These are phyloP conservation scores for Frieseomelitta varia DNA, from an alignment of 1,140 invertebrate species.

Conservation along the genomic window DNA sequence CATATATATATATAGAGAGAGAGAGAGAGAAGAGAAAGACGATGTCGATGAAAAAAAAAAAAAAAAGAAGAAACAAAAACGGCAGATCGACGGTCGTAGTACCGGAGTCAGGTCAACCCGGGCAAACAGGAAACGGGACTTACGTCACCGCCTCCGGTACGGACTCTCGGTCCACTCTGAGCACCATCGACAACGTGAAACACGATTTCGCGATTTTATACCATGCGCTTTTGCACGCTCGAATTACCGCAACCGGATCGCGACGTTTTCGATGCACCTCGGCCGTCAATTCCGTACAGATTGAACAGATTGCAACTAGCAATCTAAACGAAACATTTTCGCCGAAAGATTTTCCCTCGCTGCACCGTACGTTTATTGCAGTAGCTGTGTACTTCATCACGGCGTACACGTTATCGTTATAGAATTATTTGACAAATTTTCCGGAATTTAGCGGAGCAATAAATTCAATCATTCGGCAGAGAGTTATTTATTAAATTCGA, in stretches of 20 bases:
- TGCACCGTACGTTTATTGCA: background rate
- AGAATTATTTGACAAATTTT: too few relatives aligned
- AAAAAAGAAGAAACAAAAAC: conserved; percentile 47
- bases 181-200: background rate
- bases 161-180: conserved; percentile 36
- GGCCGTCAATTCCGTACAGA: background rate
- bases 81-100: conserved; percentile 47
- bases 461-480: too few relatives aligned
- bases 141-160: conserved; percentile 60
- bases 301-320: background rate
- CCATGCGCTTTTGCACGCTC: background rate
- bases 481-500: too few relatives aligned
- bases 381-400: background rate
- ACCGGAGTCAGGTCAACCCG: conserved; percentile 49
- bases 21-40: conserved; percentile 7
- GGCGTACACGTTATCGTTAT: too few relatives aligned
- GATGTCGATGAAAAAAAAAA: conserved; percentile 38
- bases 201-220: conserved; percentile 19
- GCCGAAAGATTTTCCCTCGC: background rate
- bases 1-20: background rate
- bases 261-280: background rate
- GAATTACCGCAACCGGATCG: background rate
- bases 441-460: too few relatives aligned
- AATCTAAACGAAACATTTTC: background rate
- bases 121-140: conserved; percentile 66